These are phyloP conservation scores for Heliothis virescens DNA, from an alignment of 1,140 invertebrate species.

Conservation along the genomic window DNA sequence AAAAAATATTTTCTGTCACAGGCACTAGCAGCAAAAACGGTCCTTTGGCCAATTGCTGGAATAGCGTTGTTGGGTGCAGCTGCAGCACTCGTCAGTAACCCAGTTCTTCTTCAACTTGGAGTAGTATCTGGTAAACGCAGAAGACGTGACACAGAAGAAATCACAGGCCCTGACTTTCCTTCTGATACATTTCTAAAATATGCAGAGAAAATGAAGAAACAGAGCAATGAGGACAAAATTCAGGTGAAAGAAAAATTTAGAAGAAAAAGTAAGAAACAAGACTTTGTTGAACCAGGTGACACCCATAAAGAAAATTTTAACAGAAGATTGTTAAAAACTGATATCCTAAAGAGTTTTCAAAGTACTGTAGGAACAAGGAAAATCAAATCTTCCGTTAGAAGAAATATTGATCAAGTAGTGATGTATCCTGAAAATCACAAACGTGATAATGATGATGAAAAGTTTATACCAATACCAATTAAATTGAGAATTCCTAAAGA, in stretches of 20 bases:
- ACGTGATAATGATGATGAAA: slow-evolving; percentile 49
- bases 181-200: background rate
- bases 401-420: background rate
- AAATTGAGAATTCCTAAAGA: slow-evolving; percentile 24
- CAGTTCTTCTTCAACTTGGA: slow-evolving; percentile 91
- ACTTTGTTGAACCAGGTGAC: slow-evolving; percentile 19
- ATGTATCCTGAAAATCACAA: background rate
- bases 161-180: slow-evolving; percentile 52
- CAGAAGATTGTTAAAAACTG: slow-evolving; percentile 18
- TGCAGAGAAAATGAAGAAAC: slow-evolving; percentile 20
- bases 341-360: background rate
- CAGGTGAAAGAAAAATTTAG: slow-evolving; percentile 6
- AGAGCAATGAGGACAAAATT: slow-evolving; percentile 29
- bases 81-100: slow-evolving; percentile 91
- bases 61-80: slow-evolving; percentile 92
- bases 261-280: slow-evolving; percentile 2
- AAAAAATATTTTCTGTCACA: slow-evolving; percentile 55
- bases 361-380: background rate
- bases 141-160: slow-evolving; percentile 74
- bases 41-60: slow-evolving; percentile 91
- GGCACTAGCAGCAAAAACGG: slow-evolving; percentile 86
- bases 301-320: background rate
- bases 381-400: background rate
- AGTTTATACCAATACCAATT: slow-evolving; percentile 65
- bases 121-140: slow-evolving; percentile 87